Base-by-base conservation (phyloP, 2,888 invertebrate genomes). In the Oscheius sp. region DNA sequence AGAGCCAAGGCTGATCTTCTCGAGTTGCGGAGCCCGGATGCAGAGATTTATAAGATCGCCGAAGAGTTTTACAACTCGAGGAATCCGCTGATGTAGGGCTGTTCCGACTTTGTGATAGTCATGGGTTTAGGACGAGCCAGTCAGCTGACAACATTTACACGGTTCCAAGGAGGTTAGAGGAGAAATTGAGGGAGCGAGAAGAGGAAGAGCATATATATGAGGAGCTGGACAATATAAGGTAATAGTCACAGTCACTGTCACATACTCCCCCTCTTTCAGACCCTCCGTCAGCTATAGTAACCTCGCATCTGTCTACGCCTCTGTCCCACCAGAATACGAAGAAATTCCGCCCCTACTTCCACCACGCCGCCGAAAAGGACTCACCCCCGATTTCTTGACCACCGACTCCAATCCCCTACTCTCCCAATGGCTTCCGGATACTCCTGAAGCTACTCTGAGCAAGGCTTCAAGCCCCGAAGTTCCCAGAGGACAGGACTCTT, bases 131-230 rank as follows among this genome's bases (percentile, higher is more conserved):
- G 59, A 53, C 35, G n/a, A 53, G 53, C 5, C 13, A 35, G 53
- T 68, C 68, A 13, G 53, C 42, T 37, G 68, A 68, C n/a, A 53
- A 68, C 35, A 37, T 68, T 33, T 68, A 68, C 35, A 10, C 37
- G 2, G 4, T 47, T n/a, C 70, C 70, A 3, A 37, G 58, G 32
- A 55, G n/a, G 4, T 7, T 13, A 47, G 50, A 47, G n/a, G 29
- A 29, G 32, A 7, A 50, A 50, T 37, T 63, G 47, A 48, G 21
- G 4, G 11, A 47, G n/a, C 29, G 21, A 63, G 9, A 50, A 65
- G 70, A 68, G 35, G 57, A 70, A 13, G 73, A 73, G 42, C 73
- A 73, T 33, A 73, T 73, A 21, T 73, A 73, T 53, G 63, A 73
- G 21, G 73, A 73, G 29, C 51, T 73, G 13, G 73, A 73, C 21